Percentiles rank a stretch among this genome's conserved stretches.
phyloP scores from a whole-genome alignment of 2,888 invertebrate species.

The Malacosoma neustria region DNA sequence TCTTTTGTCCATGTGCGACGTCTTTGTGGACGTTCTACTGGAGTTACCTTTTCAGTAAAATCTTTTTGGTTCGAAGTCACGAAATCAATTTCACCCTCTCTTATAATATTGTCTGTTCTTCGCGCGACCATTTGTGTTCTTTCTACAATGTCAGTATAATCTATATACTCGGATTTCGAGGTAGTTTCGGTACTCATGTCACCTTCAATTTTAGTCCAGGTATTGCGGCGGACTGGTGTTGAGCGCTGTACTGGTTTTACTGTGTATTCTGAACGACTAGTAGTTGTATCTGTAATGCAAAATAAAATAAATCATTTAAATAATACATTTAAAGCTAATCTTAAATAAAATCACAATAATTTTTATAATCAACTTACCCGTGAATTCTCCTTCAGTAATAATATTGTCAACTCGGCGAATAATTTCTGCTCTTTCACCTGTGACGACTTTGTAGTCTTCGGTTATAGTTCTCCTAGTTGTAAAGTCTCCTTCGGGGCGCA shows the following conservation, averaged over 20 bases:
- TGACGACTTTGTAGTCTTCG: slow-evolving; percentile 76
- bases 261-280: slow-evolving; percentile 80
- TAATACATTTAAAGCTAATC: background rate
- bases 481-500: slow-evolving; percentile 74
- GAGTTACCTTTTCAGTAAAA: slow-evolving; percentile 74
- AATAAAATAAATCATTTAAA: background rate
- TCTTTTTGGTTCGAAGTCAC: slow-evolving; percentile 78
- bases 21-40: slow-evolving; percentile 74
- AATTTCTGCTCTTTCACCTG: slow-evolving; percentile 78
- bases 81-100: slow-evolving; percentile 80
- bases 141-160: slow-evolving; percentile 75
- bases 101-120: slow-evolving; percentile 78
- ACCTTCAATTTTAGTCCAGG: slow-evolving; percentile 85
- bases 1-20: slow-evolving; percentile 83
- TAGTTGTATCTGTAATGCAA: slow-evolving; percentile 77
- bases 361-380: slow-evolving; percentile 68
- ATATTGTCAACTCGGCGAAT: slow-evolving; percentile 79
- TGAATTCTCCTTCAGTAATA: slow-evolving; percentile 78
- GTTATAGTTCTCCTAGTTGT: slow-evolving; percentile 65
- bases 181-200: slow-evolving; percentile 83
- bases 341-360: background rate
- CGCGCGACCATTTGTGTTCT: slow-evolving; percentile 74
- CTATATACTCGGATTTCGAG: slow-evolving; percentile 78
- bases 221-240: slow-evolving; percentile 80
- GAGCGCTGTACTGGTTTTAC: slow-evolving; percentile 79